Evolutionary conservation across 1,140 invertebrate genomes (phyloP), one percentile per base, ranked within the genome.

Genomic region (Halictus rubicundus): DNA sequence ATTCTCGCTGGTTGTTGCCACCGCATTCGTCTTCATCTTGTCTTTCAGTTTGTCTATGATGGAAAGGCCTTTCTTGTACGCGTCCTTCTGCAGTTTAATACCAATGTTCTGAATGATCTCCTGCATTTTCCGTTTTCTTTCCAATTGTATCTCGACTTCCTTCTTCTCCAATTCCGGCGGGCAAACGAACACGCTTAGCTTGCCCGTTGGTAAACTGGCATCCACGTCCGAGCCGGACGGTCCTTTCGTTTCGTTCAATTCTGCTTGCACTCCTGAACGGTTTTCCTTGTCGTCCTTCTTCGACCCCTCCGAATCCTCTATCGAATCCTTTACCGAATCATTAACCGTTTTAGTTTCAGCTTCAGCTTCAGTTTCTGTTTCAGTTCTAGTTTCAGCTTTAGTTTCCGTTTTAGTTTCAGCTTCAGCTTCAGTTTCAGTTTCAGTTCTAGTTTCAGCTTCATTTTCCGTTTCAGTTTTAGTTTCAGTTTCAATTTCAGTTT

Each of bases 161-260:
- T 90, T 92, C 27, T 92, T 89, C 37, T 90, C 92, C n/a, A 93
- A 64, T 42, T 92, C 92, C 1, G 89, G 89, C 4, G 92, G 89
- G 73, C 91, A 92, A 46, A 93, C 93, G 60, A 93, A 93, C 0
- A 86, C 92, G 63, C 88, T 92, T 1, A 93, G 70, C 80, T 93
- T 92, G 61, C 86, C 84, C 0, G 74, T 63, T 49, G 76, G 66
- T 10, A 79, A 25, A n/a, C 1, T 57, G 4, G 81, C 60, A 63
- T 68, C 71, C 3, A 25, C 59, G 1, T 83, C 60, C 1, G 1
- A 23, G n/a, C 16, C 71, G 52, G 9, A 27, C 3, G 12, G 10
- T 70, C 42, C 65, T 46, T 78, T 65, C 21, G 77, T 49, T 1
- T 70, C 61, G n/a, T 19, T 27, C 10, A 8, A n/a, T 23, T 14